Evolutionary conservation across 2,113 vertebrate genomes (phyloP), one percentile per base, ranked within the genome.

Genomic region (Eurystomus gularis): DNA sequence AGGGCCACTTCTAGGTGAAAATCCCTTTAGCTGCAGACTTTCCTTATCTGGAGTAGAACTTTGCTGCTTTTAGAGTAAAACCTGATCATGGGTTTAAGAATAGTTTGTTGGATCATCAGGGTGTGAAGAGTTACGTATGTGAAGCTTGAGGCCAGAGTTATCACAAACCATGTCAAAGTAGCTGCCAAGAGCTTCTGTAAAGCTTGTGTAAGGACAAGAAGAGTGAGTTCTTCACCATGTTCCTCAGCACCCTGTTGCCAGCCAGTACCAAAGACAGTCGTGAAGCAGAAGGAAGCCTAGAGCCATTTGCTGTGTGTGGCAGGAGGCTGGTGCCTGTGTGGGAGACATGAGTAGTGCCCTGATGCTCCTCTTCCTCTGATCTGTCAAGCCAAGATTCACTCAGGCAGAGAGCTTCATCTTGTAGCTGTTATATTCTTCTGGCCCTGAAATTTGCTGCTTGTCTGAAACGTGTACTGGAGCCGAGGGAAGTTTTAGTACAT

Each of bases 401-500:
- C 26, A 78, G 24, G 54, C 72, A 76, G 29, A 86, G 9, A 62
- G 11, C 70, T 92, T 92, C 33, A 25, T n/a, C 52, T 68, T 75
- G 18, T 29, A 93, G 57, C 58, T 49, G 20, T 37, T 15, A 57
- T 88, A 51, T 72, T 83, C 55, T 95, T 91, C 82, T 65, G 58
- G 66, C 26, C 54, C 58, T 71, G 55, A 76, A 93, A 89, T 87
- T 84, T 85, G 16, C 65, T 71, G 39, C 88, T 73, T 65, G 52
- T 90, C 54, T 90, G 55, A 51, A 93, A 70, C 12, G 84, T 83
- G 90, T 52, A 49, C 37, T 49, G 57, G 49, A 86, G 92, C 90
- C 90, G 92, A 54, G 88, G 24, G 57, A 88, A 75, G 57, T 88
- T 81, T 90, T 71, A 90, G 49, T 44, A 49, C 26, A 39, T 11